phyloP scores from a whole-genome alignment of 2,797 vertebrate species.

The Anas flavirostris region DNA sequence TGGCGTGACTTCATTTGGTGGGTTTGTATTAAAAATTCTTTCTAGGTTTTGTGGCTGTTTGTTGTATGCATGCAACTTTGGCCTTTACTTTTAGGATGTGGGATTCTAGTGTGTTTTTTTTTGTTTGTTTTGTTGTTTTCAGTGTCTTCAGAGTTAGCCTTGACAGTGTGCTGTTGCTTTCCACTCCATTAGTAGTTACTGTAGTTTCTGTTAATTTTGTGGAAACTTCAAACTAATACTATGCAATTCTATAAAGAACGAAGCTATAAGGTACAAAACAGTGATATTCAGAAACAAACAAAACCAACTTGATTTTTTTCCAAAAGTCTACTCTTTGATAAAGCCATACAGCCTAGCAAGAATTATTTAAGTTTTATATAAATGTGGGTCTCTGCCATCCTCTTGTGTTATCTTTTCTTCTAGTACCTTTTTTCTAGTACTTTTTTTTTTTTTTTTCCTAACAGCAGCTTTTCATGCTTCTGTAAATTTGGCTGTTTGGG shows the following conservation, averaged over 20 bases:
- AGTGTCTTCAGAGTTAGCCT: neutral
- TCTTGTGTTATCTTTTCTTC: neutral
- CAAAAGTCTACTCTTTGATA: neutral
- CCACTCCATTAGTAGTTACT: neutral
- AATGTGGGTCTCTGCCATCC: neutral
- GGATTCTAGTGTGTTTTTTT: neutral
- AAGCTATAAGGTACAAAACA: neutral
- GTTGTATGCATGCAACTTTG: neutral
- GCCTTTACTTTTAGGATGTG: neutral
- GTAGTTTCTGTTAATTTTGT: constrained; percentile 2
- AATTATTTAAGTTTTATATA: neutral
- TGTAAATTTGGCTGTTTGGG: neutral
- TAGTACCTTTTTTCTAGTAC: too few species aligned
- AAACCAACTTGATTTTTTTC: neutral
- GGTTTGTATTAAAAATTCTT: neutral
- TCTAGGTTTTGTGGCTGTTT: neutral
- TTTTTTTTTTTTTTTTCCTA: neutral
- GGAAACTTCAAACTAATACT: neutral
- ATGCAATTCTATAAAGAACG: neutral
- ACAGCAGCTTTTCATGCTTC: neutral
- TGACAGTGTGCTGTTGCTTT: neutral
- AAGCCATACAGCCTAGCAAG: neutral
- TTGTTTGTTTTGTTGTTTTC: neutral
- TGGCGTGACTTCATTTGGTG: neutral
- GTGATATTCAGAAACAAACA: neutral